phyloP scores from a whole-genome alignment of 2,888 invertebrate genomes.

The Tetramorium bicarinatum region DNA sequence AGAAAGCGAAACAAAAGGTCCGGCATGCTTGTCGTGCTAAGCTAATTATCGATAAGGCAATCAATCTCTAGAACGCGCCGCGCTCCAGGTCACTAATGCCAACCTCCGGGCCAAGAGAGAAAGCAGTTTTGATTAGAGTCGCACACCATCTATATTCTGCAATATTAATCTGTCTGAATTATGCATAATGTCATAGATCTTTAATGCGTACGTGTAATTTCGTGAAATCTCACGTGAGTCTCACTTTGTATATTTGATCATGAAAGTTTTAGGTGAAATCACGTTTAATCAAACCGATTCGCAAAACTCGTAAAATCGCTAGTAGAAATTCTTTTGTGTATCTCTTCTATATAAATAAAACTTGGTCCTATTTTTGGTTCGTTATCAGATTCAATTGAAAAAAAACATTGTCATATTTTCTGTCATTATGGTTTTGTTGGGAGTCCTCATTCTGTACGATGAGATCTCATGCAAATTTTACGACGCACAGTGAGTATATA shows the following conservation, averaged over 20 bases:
- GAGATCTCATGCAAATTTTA: conserved; percentile 31
- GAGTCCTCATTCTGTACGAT: neutral
- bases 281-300: neutral
- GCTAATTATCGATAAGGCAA: conserved; percentile 78
- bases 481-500: neutral
- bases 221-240: neutral
- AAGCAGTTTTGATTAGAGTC: conserved; percentile 72
- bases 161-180: neutral
- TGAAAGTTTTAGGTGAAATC: neutral
- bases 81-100: conserved; percentile 63
- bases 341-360: neutral
- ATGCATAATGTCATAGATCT: neutral
- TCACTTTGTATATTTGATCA: neutral
- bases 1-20: conserved; percentile 69
- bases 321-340: neutral
- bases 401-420: neutral
- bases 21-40: conserved; percentile 68
- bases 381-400: neutral
- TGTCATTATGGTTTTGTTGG: neutral
- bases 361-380: neutral
- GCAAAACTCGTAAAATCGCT: neutral
- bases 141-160: conserved; percentile 36
- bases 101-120: conserved; percentile 71
- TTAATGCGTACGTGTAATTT: conserved; percentile 1
- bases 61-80: conserved; percentile 72